Percentiles rank a stretch among this genome's conserved stretches.
phyloP scores from a whole-genome alignment of 2,797 vertebrate species.

The Nothura maculosa region DNA sequence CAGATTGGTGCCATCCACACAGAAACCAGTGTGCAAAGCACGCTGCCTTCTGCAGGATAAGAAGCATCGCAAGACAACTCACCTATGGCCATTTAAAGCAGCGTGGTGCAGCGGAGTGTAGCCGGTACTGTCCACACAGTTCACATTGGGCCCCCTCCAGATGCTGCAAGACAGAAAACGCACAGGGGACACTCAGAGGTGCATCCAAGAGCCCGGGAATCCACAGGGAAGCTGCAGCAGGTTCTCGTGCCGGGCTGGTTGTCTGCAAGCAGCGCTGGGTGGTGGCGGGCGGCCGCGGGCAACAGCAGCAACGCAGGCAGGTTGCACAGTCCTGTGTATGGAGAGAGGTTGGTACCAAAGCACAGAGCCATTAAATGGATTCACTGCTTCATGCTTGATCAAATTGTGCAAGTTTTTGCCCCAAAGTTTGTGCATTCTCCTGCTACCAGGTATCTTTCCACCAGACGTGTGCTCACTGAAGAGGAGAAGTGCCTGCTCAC shows the following conservation, averaged over 20 bases:
- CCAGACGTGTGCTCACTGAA: background rate
- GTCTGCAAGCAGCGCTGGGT: background rate
- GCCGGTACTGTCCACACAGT: conserved; percentile 97
- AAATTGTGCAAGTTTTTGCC: background rate
- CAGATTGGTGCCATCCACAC: background rate
- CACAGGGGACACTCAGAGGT: conserved; percentile 28
- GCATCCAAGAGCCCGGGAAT: conserved; percentile 2
- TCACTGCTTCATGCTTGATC: background rate
- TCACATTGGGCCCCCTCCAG: conserved; percentile 98
- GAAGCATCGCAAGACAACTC: conserved; percentile 28
- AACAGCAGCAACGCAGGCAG: background rate
- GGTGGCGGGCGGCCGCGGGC: background rate
- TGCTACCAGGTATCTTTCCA: background rate
- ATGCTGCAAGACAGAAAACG: conserved; percentile 84
- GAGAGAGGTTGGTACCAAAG: background rate
- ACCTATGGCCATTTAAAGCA: conserved; percentile 97
- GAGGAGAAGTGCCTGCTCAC: background rate
- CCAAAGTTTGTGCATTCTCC: background rate
- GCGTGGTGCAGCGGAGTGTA: conserved; percentile 98
- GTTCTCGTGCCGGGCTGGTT: background rate
- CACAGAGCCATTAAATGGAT: background rate
- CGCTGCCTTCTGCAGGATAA: background rate
- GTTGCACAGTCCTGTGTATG: rapidly evolving
- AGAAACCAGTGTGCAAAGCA: background rate
- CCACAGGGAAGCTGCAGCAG: background rate